Evolutionary conservation across 1,140 invertebrate genomes (phyloP).

Genomic region (Micrasema minimum): DNA sequence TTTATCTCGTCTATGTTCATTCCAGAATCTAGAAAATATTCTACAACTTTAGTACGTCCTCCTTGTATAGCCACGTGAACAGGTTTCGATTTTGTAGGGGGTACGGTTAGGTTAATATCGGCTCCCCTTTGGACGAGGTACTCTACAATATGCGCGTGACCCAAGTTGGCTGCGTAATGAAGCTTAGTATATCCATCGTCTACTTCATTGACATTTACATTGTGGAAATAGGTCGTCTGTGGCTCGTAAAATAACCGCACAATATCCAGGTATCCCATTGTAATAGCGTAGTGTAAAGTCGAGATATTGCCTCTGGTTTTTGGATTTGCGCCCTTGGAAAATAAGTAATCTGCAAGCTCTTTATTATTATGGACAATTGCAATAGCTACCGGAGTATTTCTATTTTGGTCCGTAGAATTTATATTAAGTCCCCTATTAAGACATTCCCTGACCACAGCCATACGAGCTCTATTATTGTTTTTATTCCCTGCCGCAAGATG

Average conservation of each 20-base stretch:
- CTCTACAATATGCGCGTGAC: neutral
- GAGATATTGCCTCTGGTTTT: too few species aligned
- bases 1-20: neutral
- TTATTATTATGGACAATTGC: neutral
- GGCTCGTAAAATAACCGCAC: neutral
- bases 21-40: slow-evolving; percentile 3
- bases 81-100: neutral
- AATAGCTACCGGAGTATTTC: neutral
- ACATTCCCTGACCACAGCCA: neutral
- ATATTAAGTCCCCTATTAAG: neutral
- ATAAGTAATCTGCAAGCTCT: slow-evolving; percentile 2
- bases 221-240: neutral
- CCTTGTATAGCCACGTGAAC: neutral
- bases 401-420: neutral
- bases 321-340: neutral
- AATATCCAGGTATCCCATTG: neutral
- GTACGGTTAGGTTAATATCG: neutral
- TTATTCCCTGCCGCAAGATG: neutral
- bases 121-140: neutral
- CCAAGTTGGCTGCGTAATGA: neutral
- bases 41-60: neutral
- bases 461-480: neutral
- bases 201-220: neutral
- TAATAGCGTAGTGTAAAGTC: neutral
- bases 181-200: neutral